Evolutionary conservation across 2,797 vertebrate genomes (phyloP).

Genomic region (Fringilla coelebs): DNA sequence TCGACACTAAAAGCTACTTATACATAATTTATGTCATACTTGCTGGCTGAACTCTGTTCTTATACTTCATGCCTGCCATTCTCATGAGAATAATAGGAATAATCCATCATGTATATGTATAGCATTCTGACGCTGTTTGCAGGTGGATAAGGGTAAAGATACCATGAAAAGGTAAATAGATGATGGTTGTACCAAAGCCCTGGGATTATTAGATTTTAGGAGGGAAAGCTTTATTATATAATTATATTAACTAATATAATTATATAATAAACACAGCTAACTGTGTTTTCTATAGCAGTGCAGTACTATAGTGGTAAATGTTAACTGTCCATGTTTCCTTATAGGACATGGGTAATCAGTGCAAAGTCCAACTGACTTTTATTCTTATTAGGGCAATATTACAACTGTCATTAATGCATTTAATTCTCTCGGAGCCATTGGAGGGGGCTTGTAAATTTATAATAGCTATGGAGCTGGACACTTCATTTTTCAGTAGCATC

Average conservation of each 20-base stretch:
- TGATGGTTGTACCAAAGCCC: neutral
- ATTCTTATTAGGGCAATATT: neutral
- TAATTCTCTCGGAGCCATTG: neutral
- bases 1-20: slow-evolving; percentile 21
- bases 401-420: neutral
- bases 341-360: neutral
- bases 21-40: slow-evolving; percentile 42
- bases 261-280: no score
- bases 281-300: neutral
- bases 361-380: neutral
- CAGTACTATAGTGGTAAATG: neutral
- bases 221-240: neutral
- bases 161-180: neutral
- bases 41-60: slow-evolving; percentile 31
- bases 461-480: neutral
- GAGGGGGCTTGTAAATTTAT: neutral
- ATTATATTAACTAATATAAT: neutral
- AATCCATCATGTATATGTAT: slow-evolving; percentile 9
- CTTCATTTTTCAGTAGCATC: neutral
- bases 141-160: neutral
- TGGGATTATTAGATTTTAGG: neutral
- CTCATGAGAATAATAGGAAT: slow-evolving; percentile 12
- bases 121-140: neutral
- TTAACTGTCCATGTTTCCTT: neutral
- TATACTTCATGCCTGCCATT: neutral